phyloP scores from a whole-genome alignment of 2,797 vertebrate species.

The Pseudotriccus pelzelni region DNA sequence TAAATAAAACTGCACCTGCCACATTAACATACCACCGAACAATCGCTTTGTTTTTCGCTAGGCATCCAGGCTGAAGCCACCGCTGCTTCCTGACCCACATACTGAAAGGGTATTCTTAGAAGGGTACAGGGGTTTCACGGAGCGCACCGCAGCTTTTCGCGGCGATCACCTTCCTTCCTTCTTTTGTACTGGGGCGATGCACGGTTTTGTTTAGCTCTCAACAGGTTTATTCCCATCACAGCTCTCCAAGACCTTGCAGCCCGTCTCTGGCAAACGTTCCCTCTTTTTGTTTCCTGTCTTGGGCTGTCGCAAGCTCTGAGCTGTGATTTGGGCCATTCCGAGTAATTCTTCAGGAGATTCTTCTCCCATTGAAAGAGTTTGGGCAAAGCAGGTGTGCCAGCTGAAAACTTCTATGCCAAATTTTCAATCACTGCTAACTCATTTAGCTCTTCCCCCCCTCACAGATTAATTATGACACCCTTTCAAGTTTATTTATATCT shows the following conservation, averaged over 20 bases:
- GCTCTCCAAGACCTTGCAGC: conserved; percentile 46
- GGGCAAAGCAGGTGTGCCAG: conserved; percentile 35
- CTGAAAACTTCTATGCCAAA: conserved; percentile 64
- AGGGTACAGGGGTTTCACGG: conserved; percentile 74
- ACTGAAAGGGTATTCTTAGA: conserved; percentile 81
- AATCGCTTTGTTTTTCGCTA: conserved; percentile 77
- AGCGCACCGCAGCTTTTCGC: conserved; percentile 25
- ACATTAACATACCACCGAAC: conserved; percentile 76
- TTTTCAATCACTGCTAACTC: conserved; percentile 68
- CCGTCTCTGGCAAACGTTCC: conserved; percentile 56
- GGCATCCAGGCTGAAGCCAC: conserved; percentile 69
- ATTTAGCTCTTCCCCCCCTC: conserved; percentile 40
- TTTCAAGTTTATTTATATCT: conserved; percentile 71
- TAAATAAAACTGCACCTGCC: conserved; percentile 83
- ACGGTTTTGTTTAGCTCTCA: conserved; percentile 76
- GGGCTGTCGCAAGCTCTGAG: conserved; percentile 1
- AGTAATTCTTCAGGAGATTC: conserved; percentile 53
- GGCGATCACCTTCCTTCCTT: conserved; percentile 83
- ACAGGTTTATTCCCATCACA: conserved; percentile 79
- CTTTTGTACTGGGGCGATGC: conserved; percentile 76
- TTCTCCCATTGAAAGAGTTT: conserved; percentile 52
- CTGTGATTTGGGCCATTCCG: neutral
- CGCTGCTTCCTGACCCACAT: conserved; percentile 80
- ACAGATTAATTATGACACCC: conserved; percentile 60
- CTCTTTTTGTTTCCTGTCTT: conserved; percentile 62